A percentile compares a stretch with the other conserved stretches of the same genome.
Evolutionary conservation across 2,797 vertebrate genomes (phyloP).

Genomic region (Hemibagrus guttatus): DNA sequence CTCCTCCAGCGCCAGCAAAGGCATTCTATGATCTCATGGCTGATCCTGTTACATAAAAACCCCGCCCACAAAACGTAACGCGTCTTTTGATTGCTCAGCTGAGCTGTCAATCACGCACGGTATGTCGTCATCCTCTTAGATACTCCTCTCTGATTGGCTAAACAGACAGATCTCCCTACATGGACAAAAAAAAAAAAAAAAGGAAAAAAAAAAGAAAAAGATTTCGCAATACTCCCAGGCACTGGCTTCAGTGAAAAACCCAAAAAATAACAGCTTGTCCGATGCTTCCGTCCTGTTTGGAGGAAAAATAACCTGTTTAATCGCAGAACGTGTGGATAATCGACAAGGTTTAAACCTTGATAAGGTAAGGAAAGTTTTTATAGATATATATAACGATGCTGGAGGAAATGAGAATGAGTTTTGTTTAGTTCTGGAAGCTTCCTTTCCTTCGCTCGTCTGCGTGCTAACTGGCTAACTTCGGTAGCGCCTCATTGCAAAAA

Average conservation of each 20-base stretch:
- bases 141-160: constrained; percentile 64
- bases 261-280: constrained; percentile 77
- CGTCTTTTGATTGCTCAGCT: constrained; percentile 53
- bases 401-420: not conserved
- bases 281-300: constrained; percentile 53
- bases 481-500: constrained; percentile 5
- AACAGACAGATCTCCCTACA: constrained; percentile 71
- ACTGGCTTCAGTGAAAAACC: constrained; percentile 67
- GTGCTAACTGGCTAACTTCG: constrained; percentile 16
- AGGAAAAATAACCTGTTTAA: constrained; percentile 20
- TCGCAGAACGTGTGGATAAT: constrained; percentile 43
- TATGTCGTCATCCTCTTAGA: constrained; percentile 67
- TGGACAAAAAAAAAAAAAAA: constrained; percentile 65
- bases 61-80: constrained; percentile 43
- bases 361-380: constrained; percentile 68
- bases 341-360: constrained; percentile 17
- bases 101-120: constrained; percentile 50
- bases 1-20: not conserved
- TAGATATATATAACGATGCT: not conserved
- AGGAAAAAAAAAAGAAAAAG: constrained; percentile 62
- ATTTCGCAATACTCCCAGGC: constrained; percentile 78
- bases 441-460: not conserved
- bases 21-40: constrained; percentile 56
- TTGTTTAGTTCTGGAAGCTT: not conserved
- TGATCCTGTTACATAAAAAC: constrained; percentile 61